These are phyloP conservation scores for Porites evermanni DNA, from an alignment of 92 coral and sea anemone species.

Conservation along the genomic window DNA sequence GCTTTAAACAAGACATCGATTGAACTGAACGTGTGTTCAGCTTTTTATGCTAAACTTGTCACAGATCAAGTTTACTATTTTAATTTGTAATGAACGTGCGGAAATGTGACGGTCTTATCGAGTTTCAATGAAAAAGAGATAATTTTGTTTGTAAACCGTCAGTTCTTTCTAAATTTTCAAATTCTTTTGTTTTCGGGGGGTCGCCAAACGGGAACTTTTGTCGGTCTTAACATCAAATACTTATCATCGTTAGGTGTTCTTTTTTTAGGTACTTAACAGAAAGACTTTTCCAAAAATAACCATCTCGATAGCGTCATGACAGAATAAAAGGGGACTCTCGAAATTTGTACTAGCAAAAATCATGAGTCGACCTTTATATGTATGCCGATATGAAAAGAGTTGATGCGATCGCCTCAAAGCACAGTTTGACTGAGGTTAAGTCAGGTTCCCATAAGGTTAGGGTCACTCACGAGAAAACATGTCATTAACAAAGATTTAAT, in stretches of 20 bases:
- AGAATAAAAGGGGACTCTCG: too few species aligned
- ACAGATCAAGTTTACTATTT: neutral
- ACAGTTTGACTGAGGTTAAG: too few species aligned
- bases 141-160: conserved; percentile 18
- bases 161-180: neutral
- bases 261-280: neutral
- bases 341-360: too few species aligned
- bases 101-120: conserved; percentile 4
- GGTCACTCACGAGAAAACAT: too few species aligned
- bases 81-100: conserved; percentile 10
- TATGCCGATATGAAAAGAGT: too few species aligned
- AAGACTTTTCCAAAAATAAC: neutral
- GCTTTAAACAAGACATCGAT: neutral
- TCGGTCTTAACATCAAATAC: neutral
- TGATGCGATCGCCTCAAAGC: too few species aligned
- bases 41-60: neutral
- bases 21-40: neutral
- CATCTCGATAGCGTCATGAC: neutral
- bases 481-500: too few species aligned
- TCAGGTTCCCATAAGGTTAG: too few species aligned
- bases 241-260: neutral
- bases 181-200: conserved; percentile 21
- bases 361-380: too few species aligned
- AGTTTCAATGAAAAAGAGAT: conserved; percentile 15
- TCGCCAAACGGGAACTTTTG: neutral